Evolutionary conservation across 2,113 vertebrate genomes (phyloP).

Genomic region (Xiphorhynchus elegans): DNA sequence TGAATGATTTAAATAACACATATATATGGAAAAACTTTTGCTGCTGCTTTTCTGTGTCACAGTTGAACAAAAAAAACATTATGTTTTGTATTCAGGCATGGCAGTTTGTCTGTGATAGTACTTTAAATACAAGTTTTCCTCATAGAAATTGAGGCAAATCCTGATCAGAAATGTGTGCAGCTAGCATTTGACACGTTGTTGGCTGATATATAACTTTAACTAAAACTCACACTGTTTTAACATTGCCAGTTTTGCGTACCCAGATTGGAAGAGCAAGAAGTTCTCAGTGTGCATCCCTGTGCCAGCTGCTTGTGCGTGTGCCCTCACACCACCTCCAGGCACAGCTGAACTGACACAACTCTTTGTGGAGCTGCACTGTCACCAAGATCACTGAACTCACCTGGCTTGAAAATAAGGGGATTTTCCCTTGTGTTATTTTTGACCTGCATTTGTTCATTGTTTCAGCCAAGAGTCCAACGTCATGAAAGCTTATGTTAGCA

Average conservation of each 20-base stretch:
- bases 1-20: not conserved
- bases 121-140: not conserved
- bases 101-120: not conserved
- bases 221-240: not conserved
- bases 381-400: not conserved
- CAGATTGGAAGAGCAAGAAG: not conserved
- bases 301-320: not conserved
- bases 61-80: not conserved
- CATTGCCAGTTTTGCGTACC: not conserved
- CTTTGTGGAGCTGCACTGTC: not conserved
- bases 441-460: not conserved
- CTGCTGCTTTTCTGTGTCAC: not conserved
- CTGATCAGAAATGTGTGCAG: not conserved
- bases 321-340: not conserved
- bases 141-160: not conserved
- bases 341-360: not conserved
- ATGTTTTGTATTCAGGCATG: not conserved
- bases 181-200: not conserved
- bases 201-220: not conserved
- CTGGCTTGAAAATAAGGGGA: not conserved
- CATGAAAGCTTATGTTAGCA: not conserved
- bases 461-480: not conserved
- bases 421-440: not conserved
- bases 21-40: not conserved
- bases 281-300: accelerated